Base-by-base conservation (phyloP, 2,888 invertebrate genomes). In the Ochropleura plecta region DNA sequence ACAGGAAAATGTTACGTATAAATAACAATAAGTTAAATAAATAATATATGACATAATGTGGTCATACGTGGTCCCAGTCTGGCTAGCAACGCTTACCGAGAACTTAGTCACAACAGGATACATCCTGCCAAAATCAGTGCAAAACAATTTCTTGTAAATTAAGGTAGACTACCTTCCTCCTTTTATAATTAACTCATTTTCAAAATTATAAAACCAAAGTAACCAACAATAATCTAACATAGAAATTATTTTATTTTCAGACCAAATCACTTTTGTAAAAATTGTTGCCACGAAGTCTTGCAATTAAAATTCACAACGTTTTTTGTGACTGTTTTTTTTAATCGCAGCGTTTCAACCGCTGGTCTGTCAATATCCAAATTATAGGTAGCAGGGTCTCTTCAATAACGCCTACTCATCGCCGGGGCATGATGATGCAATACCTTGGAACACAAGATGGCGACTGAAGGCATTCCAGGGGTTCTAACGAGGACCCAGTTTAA, bases 361-460 rank as follows among this genome's bases (percentile, higher is more conserved):
- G 59, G 86, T 80, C 7, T 87, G 30, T 46, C 14, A 0, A 4
- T 7, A 18, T n/a, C 63, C 55, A 20, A 76, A 81, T 57, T 48
- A 66, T 71, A 84, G 78, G 86, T 76, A 86, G 66, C 14, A 57
- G 53, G 64, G 69, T 59, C 74, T 83, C 82, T 79, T 83, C 72
- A 85, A 85, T 87, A 83, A 49, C 73, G 86, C 76, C 73, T 77
- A 85, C 83, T 88, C 86, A 88, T 85, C 86, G 86, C 49, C 60
- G 63, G 69, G 73, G 59, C 70, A 51, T 78, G 86, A 86, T 88
- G 88, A 85, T 86, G 88, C 87, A 87, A 88, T 85, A 79, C 83
- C 81, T 63, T 57, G 59, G 82, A 73, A 70, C 78, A 75, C 72
- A 80, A 87, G 82, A 83, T 83, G 74, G 83, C 83, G 82, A 75